These are phyloP conservation scores for Formicarius rufipectus DNA, from an alignment of 2,113 vertebrate species.

Conservation along the genomic window DNA sequence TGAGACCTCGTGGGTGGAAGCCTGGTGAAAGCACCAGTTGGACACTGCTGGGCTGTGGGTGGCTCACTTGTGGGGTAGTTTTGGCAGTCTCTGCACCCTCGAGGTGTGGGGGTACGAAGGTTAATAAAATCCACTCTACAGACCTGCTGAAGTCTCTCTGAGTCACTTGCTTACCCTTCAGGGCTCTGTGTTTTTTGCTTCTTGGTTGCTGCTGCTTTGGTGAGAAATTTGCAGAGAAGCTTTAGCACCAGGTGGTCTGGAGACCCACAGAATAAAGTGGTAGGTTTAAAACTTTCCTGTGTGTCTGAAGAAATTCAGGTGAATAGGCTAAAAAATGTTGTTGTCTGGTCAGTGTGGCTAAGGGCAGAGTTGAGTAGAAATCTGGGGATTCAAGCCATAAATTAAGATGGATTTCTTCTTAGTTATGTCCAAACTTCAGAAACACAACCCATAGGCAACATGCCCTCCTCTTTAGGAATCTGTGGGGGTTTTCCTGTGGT, in stretches of 20 bases:
- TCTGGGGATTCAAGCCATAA: background rate
- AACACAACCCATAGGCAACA: background rate
- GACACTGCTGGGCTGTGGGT: background rate
- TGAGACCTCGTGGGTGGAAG: background rate
- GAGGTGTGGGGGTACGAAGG: background rate
- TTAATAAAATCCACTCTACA: background rate
- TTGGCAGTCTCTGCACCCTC: background rate
- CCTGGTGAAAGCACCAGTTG: background rate
- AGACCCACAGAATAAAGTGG: background rate
- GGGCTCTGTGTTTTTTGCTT: background rate
- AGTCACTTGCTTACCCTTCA: background rate
- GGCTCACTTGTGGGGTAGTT: background rate
- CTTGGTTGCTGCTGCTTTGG: background rate
- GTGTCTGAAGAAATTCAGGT: background rate
- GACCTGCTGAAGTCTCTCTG: background rate
- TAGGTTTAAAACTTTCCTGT: background rate
- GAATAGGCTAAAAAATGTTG: background rate
- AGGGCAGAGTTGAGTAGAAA: background rate
- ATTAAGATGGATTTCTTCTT: background rate
- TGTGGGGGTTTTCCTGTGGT: background rate
- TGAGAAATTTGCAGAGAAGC: background rate
- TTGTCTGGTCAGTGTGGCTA: accelerated
- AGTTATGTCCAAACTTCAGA: background rate
- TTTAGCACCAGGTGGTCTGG: background rate
- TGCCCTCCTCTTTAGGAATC: background rate